phyloP scores from a whole-genome alignment of 2,888 invertebrate genomes.

The Galerucella pusilla region DNA sequence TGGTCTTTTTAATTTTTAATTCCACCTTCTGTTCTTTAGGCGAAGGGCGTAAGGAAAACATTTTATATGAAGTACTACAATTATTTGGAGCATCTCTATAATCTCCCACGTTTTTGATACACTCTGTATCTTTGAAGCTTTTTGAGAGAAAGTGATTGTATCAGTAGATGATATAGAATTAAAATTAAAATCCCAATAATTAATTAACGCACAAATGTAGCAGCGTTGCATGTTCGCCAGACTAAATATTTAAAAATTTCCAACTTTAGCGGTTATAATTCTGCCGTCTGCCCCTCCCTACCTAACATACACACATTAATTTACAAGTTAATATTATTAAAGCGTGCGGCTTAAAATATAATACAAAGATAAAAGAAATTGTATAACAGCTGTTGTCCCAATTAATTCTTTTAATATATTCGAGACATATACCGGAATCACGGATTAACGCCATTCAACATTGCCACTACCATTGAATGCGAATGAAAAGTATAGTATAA shows the following conservation, averaged over 20 bases:
- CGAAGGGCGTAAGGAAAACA: no score
- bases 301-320: constrained; percentile 22
- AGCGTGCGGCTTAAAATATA: constrained; percentile 33
- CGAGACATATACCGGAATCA: constrained; percentile 43
- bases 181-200: not conserved
- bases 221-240: not conserved
- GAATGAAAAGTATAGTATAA: constrained; percentile 23
- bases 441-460: constrained; percentile 41
- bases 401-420: constrained; percentile 47
- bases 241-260: not conserved
- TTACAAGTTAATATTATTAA: constrained; percentile 33
- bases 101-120: no score
- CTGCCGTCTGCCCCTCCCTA: constrained; percentile 7
- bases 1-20: no score
- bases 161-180: no score
- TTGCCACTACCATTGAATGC: constrained; percentile 32
- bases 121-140: no score
- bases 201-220: not conserved
- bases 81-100: no score
- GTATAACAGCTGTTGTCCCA: constrained; percentile 43
- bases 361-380: constrained; percentile 24
- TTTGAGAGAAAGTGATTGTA: no score
- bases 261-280: not conserved
- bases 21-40: no score
- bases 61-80: no score